A percentile compares a stretch with the other conserved stretches of the same genome.
Conservation (phyloP, 2,888 invertebrate species). For the Diachrysia chrysitis region DNA sequence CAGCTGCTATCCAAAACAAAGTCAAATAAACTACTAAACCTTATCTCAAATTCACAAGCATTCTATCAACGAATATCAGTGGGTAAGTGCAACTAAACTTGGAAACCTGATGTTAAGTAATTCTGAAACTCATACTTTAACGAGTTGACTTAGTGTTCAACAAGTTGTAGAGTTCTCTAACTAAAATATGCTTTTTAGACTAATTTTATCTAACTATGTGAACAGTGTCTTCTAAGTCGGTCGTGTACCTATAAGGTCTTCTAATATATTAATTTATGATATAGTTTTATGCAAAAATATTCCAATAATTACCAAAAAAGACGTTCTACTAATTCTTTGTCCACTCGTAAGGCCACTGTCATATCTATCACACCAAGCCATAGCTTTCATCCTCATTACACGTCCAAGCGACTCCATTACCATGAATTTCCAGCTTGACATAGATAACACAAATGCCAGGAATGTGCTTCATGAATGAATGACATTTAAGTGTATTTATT, state of each 20-base stretch:
- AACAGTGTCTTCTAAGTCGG: too few species aligned
- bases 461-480: slow-evolving; percentile 39
- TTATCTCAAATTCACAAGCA: too few species aligned
- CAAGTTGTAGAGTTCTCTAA: neutral
- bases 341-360: neutral
- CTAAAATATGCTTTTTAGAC: too few species aligned
- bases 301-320: neutral
- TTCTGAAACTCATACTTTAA: neutral
- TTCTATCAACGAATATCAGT: too few species aligned
- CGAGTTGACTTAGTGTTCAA: neutral
- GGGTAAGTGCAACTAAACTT: too few species aligned
- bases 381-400: slow-evolving; percentile 4
- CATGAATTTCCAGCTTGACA: slow-evolving; percentile 31
- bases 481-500: slow-evolving; percentile 51
- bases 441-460: slow-evolving; percentile 37
- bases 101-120: neutral
- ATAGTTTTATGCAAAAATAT: too few species aligned
- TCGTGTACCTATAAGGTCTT: too few species aligned
- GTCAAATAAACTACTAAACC: too few species aligned
- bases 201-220: too few species aligned
- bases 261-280: too few species aligned
- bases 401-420: slow-evolving; percentile 6
- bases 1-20: too few species aligned
- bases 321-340: neutral
- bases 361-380: neutral